phyloP scores from a whole-genome alignment of 2,797 vertebrate species.

The Heliangelus exortis region DNA sequence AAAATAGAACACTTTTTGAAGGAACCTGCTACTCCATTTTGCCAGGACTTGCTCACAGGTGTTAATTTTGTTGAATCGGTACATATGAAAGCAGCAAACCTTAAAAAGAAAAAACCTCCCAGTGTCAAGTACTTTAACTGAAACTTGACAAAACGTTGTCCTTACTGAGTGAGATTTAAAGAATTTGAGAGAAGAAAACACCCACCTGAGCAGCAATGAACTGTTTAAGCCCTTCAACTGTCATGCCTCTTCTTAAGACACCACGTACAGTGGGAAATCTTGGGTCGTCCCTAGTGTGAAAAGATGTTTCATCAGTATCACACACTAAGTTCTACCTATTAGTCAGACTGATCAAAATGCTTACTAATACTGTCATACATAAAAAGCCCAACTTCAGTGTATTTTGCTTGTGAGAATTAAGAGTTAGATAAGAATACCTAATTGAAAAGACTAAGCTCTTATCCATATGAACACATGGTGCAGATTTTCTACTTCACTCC shows the following conservation, averaged over 20 bases:
- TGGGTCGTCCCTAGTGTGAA: constrained; percentile 90
- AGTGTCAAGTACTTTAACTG: not conserved
- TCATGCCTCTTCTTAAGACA: constrained; percentile 96
- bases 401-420: not conserved
- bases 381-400: not conserved
- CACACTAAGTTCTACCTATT: not conserved
- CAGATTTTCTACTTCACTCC: not conserved
- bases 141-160: not conserved
- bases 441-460: not conserved
- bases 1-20: not conserved
- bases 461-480: not conserved
- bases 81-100: not conserved
- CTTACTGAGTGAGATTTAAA: not conserved
- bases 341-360: not conserved
- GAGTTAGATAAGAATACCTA: not conserved
- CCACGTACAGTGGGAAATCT: constrained; percentile 98
- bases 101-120: not conserved
- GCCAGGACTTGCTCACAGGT: not conserved
- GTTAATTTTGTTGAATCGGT: not conserved
- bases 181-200: not conserved
- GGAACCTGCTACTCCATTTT: not conserved
- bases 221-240: constrained; percentile 96
- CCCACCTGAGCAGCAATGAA: constrained; percentile 97
- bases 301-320: not conserved
- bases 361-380: not conserved